Percentiles rank a stretch among this genome's conserved stretches.
These are phyloP conservation scores for Vanessa tameamea DNA, from an alignment of 1,140 invertebrate species.

Conservation along the genomic window DNA sequence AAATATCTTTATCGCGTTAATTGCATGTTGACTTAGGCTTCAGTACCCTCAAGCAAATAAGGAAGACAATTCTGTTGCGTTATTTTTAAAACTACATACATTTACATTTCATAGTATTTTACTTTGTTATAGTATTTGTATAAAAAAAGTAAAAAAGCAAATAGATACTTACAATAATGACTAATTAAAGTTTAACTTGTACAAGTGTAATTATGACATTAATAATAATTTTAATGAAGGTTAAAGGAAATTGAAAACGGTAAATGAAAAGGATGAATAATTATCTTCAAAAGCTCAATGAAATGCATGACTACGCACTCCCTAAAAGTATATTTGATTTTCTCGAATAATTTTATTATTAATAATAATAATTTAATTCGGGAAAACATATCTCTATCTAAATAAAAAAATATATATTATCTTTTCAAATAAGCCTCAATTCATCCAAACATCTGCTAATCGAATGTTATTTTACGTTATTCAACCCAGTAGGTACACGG, in stretches of 20 bases:
- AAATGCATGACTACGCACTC: slow-evolving; percentile 5
- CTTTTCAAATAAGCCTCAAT: too few relatives aligned
- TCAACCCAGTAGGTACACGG: too few relatives aligned
- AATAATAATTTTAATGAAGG: not conserved
- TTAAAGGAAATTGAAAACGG: slow-evolving; percentile 23
- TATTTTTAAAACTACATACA: not conserved
- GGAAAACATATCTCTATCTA: too few relatives aligned
- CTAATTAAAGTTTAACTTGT: slow-evolving; percentile 6
- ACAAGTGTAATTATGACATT: not conserved
- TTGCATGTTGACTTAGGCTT: slow-evolving; percentile 46
- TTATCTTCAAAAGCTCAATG: slow-evolving; percentile 26
- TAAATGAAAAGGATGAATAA: slow-evolving; percentile 16
- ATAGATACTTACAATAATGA: not conserved
- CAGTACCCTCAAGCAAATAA: slow-evolving; percentile 6
- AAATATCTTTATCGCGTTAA: slow-evolving; percentile 64
- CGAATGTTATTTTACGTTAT: too few relatives aligned
- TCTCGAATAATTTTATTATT: not conserved
- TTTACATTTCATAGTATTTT: not conserved
- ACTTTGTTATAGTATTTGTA: not conserved
- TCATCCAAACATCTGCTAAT: too few relatives aligned
- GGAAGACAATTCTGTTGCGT: not conserved
- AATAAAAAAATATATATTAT: too few relatives aligned
- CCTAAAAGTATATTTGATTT: not conserved
- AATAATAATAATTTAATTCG: too few relatives aligned
- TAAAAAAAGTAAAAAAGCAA: not conserved